phyloP scores from a whole-genome alignment of 2,888 invertebrate species.

The Thumatha senex region DNA sequence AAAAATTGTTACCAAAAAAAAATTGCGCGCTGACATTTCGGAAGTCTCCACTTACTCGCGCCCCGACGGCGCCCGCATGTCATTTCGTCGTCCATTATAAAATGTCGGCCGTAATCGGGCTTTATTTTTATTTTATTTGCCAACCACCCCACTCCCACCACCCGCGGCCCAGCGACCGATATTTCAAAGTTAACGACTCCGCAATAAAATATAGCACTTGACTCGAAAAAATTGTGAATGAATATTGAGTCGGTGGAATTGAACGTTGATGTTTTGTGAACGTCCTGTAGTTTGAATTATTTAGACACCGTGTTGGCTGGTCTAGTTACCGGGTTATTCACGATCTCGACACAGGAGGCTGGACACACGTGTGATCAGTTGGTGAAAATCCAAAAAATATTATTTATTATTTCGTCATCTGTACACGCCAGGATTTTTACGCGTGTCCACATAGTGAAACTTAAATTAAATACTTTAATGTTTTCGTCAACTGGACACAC shows the following conservation, averaged over 20 bases:
- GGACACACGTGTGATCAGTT: too few species aligned
- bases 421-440: too few species aligned
- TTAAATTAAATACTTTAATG: too few species aligned
- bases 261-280: slow-evolving; percentile 42
- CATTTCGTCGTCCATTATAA: slow-evolving; percentile 80
- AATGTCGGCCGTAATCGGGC: slow-evolving; percentile 80
- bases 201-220: slow-evolving; percentile 77
- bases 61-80: slow-evolving; percentile 77
- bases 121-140: slow-evolving; percentile 82
- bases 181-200: slow-evolving; percentile 82
- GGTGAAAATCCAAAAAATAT: too few species aligned
- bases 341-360: too few species aligned
- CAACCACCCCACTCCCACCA: slow-evolving; percentile 50
- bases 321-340: too few species aligned
- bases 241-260: slow-evolving; percentile 54
- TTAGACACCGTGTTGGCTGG: slow-evolving; percentile 37
- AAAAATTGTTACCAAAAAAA: slow-evolving; percentile 25
- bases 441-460: too few species aligned
- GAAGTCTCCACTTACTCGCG: slow-evolving; percentile 46
- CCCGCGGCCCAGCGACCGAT: slow-evolving; percentile 60
- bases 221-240: slow-evolving; percentile 67
- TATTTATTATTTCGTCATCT: too few species aligned
- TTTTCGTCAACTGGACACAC: too few species aligned
- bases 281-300: slow-evolving; percentile 35
- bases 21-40: slow-evolving; percentile 38